A percentile compares a stretch with the other conserved stretches of the same genome.
phyloP scores from a whole-genome alignment of 2,888 invertebrate species.

The Eupithecia subumbrata region DNA sequence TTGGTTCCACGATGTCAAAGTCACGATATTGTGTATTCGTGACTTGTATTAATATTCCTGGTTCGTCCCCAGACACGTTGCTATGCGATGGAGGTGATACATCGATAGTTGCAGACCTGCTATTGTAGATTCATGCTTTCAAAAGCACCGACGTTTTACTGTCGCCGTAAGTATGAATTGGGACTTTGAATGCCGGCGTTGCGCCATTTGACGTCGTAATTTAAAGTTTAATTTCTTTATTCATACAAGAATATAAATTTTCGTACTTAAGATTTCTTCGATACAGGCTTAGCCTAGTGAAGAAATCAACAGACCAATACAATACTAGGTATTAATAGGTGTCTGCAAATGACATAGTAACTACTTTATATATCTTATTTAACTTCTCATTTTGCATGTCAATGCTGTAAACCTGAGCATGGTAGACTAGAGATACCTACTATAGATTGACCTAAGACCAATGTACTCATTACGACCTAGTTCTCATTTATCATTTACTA shows the following conservation, averaged over 20 bases:
- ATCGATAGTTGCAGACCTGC: slow-evolving; percentile 51
- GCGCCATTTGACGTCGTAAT: neutral
- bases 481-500: no score
- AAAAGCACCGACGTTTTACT: slow-evolving; percentile 7
- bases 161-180: neutral
- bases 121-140: slow-evolving; percentile 7
- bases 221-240: neutral
- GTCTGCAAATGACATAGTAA: no score
- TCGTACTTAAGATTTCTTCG: no score
- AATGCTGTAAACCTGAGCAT: no score
- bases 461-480: no score
- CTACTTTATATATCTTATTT: no score
- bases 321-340: no score
- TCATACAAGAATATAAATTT: neutral
- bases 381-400: no score
- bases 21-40: slow-evolving; percentile 68
- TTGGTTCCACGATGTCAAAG: slow-evolving; percentile 46
- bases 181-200: neutral
- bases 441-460: no score
- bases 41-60: slow-evolving; percentile 75
- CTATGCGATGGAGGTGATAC: slow-evolving; percentile 73
- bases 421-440: no score
- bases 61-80: slow-evolving; percentile 59
- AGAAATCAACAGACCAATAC: no score
- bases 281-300: no score